Percentiles rank a stretch among this genome's conserved stretches.
Evolutionary conservation across 2,797 vertebrate species (phyloP).

Genomic region (Oreochromis grahami): DNA sequence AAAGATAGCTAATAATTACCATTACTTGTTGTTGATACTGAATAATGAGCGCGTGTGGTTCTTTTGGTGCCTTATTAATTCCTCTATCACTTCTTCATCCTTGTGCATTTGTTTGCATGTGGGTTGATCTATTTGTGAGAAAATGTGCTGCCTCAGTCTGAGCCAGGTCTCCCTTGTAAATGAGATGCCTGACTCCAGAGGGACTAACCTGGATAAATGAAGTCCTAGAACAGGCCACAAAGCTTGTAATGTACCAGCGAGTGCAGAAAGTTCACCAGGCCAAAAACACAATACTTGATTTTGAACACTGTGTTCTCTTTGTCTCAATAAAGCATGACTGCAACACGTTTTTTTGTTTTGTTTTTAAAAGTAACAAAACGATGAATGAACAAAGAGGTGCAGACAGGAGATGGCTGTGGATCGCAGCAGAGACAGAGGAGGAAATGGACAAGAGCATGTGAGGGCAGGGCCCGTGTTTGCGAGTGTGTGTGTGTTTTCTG

Average conservation of each 20-base stretch:
- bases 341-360: background rate
- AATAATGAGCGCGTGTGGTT: background rate
- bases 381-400: constrained; percentile 52
- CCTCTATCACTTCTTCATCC: background rate
- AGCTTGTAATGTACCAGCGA: constrained; percentile 22
- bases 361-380: background rate
- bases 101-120: constrained; percentile 10
- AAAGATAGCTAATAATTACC: background rate
- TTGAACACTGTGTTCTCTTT: constrained; percentile 46
- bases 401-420: constrained; percentile 51
- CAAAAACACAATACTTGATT: constrained; percentile 19
- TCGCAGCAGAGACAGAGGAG: constrained; percentile 34
- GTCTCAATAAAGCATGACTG: constrained; percentile 12
- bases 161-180: constrained; percentile 18
- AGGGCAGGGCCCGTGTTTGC: constrained; percentile 25
- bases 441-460: constrained; percentile 59
- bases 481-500: background rate
- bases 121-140: background rate
- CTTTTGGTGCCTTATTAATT: background rate
- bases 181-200: constrained; percentile 20
- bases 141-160: background rate
- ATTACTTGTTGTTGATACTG: background rate
- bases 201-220: constrained; percentile 30
- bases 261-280: constrained; percentile 1
- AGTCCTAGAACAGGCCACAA: constrained; percentile 18